Conservation (phyloP, 1,140 invertebrate genomes). For the Pectinophora gossypiella region DNA sequence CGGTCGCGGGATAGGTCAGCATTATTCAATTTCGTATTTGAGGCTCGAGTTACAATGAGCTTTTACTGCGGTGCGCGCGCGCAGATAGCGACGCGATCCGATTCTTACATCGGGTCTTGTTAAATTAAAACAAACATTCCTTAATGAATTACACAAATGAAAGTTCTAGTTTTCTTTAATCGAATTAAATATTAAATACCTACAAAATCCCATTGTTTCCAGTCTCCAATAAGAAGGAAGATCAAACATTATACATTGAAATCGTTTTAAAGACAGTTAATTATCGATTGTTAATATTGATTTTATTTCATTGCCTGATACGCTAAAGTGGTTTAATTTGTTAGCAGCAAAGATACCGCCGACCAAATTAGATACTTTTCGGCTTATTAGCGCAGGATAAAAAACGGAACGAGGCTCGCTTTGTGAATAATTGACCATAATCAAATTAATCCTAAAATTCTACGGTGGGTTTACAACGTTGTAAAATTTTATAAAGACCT, state of each 20-base stretch:
- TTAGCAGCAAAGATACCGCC: slow-evolving; percentile 70
- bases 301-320: slow-evolving; percentile 62
- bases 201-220: no score
- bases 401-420: slow-evolving; percentile 64
- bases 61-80: slow-evolving; percentile 63
- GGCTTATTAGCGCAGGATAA: slow-evolving; percentile 70
- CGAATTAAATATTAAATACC: no score
- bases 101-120: no score
- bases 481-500: slow-evolving; percentile 70
- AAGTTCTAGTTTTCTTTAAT: no score
- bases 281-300: slow-evolving; percentile 71
- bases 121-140: no score
- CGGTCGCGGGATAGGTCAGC: slow-evolving; percentile 74
- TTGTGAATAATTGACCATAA: slow-evolving; percentile 74
- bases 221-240: slow-evolving; percentile 5
- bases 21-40: slow-evolving; percentile 76
- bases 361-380: slow-evolving; percentile 69
- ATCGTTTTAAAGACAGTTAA: slow-evolving; percentile 63
- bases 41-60: slow-evolving; percentile 71
- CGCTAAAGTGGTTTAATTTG: slow-evolving; percentile 73
- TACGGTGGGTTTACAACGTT: slow-evolving; percentile 72
- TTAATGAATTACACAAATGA: no score
- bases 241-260: slow-evolving; percentile 42
- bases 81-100: slow-evolving; percentile 57
- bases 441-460: slow-evolving; percentile 74